Base-by-base conservation (phyloP, 1,140 invertebrate species). In the Aporrectodea caliginosa region DNA sequence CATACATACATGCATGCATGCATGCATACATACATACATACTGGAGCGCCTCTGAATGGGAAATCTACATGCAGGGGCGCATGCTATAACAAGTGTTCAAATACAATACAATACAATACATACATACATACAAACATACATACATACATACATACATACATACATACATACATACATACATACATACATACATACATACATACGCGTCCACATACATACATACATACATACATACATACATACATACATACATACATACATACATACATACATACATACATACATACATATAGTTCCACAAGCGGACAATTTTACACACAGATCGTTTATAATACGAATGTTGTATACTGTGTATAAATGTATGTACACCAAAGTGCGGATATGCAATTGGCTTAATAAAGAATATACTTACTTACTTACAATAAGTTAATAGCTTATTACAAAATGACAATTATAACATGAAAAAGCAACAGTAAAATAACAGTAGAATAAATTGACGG, bases 261-360 rank as follows among this genome's bases (percentile, higher is more conserved):
- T 69, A 78, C 75, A 78, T 33, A 80, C 32, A 29, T 75, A 71
- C 69, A 27, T 31, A 78, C 69, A 78, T 27, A 80, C 30, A 74
- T 30, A 35, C 73, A 69, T 31, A 32, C 58, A 34, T 68, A 31
- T 27, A 43, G 33, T 27, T 27, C 29, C 35, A 70, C n/a, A 34
- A 34, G n/a, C 30, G 27, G 16, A 78, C 75, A 80, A 30, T 34
- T n/a, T 22, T 43, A 34, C 69, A 80, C 32, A 0, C 70, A 34
- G 33, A 73, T 68, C 14, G 58, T 14, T 68, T 16, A 27, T 16
- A 27, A 68, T 16, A 27, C 58, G 27, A 16, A 27, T 16, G 58
- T 68, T 68, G 58, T 14, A 68, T 16, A 68, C 27, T 14, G 27
- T 68, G n/a, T n/a, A n/a, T n/a, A n/a, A n/a, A n/a, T n/a, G n/a